These are phyloP conservation scores for Trichogramma evanescens DNA, from an alignment of 2,888 invertebrate genomes.

Conservation along the genomic window DNA sequence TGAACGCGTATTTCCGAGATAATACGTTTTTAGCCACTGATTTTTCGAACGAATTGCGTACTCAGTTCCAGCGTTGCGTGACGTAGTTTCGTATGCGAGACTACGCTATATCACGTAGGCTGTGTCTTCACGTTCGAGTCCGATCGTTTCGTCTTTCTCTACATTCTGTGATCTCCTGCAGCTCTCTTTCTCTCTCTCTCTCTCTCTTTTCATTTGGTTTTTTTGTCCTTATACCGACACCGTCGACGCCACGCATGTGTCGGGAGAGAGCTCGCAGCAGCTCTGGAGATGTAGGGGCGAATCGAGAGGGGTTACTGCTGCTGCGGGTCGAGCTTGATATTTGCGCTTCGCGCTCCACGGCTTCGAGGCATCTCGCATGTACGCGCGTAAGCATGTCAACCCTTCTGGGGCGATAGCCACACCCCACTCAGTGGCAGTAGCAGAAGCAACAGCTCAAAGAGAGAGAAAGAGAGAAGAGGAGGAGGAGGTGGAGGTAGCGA, in stretches of 20 bases:
- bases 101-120: too few relatives aligned
- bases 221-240: slow-evolving; percentile 27
- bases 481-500: slow-evolving; percentile 24
- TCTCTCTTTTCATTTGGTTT: slow-evolving; percentile 18
- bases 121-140: slow-evolving; percentile 23
- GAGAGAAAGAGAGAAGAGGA: slow-evolving; percentile 25
- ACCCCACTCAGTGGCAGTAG: slow-evolving; percentile 25
- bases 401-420: slow-evolving; percentile 36
- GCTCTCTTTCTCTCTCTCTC: background rate
- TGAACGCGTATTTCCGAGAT: too few relatives aligned
- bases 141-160: slow-evolving; percentile 31
- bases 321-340: too few relatives aligned
- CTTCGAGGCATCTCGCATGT: slow-evolving; percentile 26
- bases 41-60: too few relatives aligned
- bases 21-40: too few relatives aligned
- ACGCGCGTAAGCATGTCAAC: slow-evolving; percentile 40
- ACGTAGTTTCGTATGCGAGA: too few relatives aligned
- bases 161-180: slow-evolving; percentile 6
- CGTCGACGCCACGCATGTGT: slow-evolving; percentile 26
- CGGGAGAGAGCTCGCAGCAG: background rate
- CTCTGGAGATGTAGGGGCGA: background rate
- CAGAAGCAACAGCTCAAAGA: slow-evolving; percentile 15
- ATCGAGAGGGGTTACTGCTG: background rate
- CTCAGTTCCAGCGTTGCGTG: too few relatives aligned
- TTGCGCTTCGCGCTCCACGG: background rate